Base-by-base conservation (phyloP, 1,140 invertebrate species). In the Trachelipus rathkii region DNA sequence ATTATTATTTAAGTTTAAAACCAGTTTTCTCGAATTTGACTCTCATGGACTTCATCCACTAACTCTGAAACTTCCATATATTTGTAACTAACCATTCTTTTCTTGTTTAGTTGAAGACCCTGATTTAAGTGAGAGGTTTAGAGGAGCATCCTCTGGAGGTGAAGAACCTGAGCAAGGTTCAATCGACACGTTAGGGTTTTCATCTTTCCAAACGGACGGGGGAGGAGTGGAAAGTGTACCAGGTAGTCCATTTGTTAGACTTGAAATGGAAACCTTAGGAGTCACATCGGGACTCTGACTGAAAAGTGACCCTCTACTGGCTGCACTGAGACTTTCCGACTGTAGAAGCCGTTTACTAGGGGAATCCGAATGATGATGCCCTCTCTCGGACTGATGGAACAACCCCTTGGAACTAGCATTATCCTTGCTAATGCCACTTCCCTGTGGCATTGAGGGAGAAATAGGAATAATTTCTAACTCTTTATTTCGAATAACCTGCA, bases 91-190 rank as follows among this genome's bases (percentile, higher is more conserved):
- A 68, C 73, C 66, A 46, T 67, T 67, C n/a, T 75, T 60, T 8
- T 60, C 73, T 45, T 87, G 86, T 53, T 86, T 85, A 21, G 89
- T 85, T n/a, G 74, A 23, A 0, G 46, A 33, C 23, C 73, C 72
- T 13, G 92, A 90, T 84, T 93, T 94, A 75, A 93, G 85, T 6
- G 92, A 93, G 0, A 94, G 87, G 85, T 94, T 93, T 19, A 94
- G 87, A 0, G 92, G 92, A 0, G 91, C 89, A 82, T 94, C 92
- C 19, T 82, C 81, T 0, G 60, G 24, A 44, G 75, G 67, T 9
- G 71, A 33, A n/a, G 19, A 33, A 44, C 72, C 67, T 8, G 72
- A 74, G 46, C 78, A 79, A 0, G 78, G 77, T n/a, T 76, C 77
- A 5, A 78, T 75, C 21, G 77, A 77, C 0, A 74, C 77, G 33